Evolutionary conservation across 2,113 vertebrate genomes (phyloP).

Genomic region (Accipiter virgatus): DNA sequence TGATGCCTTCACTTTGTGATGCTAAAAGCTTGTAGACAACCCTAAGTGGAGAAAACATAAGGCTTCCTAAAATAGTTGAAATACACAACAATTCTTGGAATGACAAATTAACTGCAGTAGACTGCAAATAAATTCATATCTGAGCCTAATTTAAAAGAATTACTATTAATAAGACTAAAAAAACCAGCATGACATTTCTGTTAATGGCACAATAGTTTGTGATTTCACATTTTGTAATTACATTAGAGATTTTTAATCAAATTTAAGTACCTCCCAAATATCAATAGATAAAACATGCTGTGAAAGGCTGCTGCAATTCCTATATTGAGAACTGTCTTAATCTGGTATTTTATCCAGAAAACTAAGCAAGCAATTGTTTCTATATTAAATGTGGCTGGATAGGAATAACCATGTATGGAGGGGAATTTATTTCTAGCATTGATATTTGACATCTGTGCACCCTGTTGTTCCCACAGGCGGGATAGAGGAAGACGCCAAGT

Average conservation of each 20-base stretch:
- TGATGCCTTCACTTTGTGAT: constrained; percentile 92
- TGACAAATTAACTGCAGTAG: neutral
- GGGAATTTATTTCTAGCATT: neutral
- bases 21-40: constrained; percentile 95
- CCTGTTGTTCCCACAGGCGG: neutral
- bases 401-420: neutral
- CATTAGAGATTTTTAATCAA: neutral
- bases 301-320: neutral
- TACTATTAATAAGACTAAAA: neutral
- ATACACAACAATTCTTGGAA: neutral
- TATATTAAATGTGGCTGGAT: neutral
- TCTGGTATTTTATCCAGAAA: neutral
- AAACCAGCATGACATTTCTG: neutral
- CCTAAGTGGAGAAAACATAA: constrained; percentile 70
- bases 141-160: neutral
- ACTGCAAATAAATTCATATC: neutral
- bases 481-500: neutral
- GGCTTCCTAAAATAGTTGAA: neutral
- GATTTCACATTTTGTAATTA: neutral
- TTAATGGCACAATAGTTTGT: neutral
- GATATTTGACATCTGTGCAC: neutral
- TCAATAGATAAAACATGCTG: neutral
- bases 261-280: neutral
- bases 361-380: neutral
- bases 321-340: neutral